A percentile compares a stretch with the other conserved stretches of the same genome.
Evolutionary conservation across 2,797 vertebrate species (phyloP).

Genomic region (Alauda arvensis): DNA sequence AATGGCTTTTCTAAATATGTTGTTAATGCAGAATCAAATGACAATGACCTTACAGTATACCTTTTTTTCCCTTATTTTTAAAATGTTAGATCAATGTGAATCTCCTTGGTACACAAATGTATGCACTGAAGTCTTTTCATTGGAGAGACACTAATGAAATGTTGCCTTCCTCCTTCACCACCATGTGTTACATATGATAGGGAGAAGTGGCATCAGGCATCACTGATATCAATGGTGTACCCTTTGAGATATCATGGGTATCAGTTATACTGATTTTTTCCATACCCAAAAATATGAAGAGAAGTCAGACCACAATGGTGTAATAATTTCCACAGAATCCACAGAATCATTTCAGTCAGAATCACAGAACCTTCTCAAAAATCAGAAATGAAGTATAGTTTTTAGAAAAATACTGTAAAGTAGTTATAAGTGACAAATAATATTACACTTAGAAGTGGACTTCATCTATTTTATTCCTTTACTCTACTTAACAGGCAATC

Average conservation of each 20-base stretch:
- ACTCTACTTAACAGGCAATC: background rate
- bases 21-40: background rate
- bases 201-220: background rate
- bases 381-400: background rate
- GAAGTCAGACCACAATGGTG: background rate
- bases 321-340: background rate
- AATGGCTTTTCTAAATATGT: background rate
- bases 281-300: background rate
- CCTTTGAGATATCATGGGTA: background rate
- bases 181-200: fast-evolving
- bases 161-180: background rate
- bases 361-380: background rate
- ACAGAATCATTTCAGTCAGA: background rate
- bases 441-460: background rate
- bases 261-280: background rate
- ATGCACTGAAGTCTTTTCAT: background rate
- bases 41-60: background rate
- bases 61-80: background rate
- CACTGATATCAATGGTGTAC: background rate
- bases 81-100: background rate
- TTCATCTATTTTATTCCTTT: background rate
- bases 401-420: background rate
- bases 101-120: background rate
- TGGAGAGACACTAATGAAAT: background rate
- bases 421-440: background rate